These are phyloP conservation scores for Etia nguti DNA, from an alignment of 2,113 vertebrate genomes.

Conservation along the genomic window DNA sequence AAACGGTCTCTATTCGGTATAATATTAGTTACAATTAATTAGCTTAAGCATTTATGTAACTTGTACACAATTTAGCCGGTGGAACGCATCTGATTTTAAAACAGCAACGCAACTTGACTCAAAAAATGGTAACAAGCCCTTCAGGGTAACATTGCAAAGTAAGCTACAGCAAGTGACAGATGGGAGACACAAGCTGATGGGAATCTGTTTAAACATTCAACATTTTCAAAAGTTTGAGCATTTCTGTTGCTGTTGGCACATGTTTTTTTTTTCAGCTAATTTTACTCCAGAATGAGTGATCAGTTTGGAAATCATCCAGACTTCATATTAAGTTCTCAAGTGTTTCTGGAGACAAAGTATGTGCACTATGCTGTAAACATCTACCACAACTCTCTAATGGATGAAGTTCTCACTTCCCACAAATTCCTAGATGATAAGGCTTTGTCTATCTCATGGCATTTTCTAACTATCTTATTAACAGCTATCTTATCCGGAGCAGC, in stretches of 20 bases:
- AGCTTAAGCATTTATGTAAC: background rate
- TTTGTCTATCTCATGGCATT: background rate
- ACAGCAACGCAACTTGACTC: rapidly evolving
- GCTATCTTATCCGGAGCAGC: background rate
- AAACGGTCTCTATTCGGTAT: background rate
- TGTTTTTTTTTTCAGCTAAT: too few species aligned
- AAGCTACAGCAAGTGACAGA: background rate
- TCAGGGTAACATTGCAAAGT: background rate
- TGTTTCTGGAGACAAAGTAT: background rate
- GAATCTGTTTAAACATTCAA: background rate
- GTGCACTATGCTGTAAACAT: background rate
- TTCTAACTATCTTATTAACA: background rate
- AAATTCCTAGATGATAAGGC: background rate
- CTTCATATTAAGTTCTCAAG: background rate
- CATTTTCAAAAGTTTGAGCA: background rate
- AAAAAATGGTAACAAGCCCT: background rate
- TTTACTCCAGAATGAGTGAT: background rate
- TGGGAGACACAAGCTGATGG: background rate
- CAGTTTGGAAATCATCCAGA: background rate
- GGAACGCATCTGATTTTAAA: background rate
- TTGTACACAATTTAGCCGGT: background rate
- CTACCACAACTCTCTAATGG: background rate
- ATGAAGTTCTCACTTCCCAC: background rate
- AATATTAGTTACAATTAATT: background rate
- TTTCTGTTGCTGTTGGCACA: background rate